Percentiles rank a stretch among this genome's conserved stretches.
Evolutionary conservation across 2,113 vertebrate genomes (phyloP).

Genomic region (Catagonus wagneri): DNA sequence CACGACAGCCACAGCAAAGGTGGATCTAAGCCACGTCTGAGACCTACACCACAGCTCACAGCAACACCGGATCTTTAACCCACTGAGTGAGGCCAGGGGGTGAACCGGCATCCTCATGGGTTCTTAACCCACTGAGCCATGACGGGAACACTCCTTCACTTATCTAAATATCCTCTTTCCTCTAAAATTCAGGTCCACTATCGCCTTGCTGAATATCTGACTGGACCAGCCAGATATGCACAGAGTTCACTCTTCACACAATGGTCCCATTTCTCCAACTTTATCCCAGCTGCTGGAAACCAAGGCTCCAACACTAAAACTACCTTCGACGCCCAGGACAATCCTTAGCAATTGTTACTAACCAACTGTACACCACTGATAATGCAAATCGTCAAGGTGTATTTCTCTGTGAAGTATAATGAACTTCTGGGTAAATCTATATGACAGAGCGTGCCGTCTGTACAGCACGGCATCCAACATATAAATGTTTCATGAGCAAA

Average conservation of each 20-base stretch:
- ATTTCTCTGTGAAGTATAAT: neutral
- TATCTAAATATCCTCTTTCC: neutral
- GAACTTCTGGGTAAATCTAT: neutral
- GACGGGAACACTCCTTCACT: neutral
- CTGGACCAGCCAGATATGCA: neutral
- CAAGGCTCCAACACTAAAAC: neutral
- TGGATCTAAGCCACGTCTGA: too few species aligned
- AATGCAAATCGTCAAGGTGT: neutral
- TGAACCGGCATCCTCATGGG: too few species aligned
- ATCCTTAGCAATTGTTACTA: neutral
- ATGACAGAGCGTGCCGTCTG: rapidly evolving
- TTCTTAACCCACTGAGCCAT: too few species aligned
- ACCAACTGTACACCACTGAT: neutral
- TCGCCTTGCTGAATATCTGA: neutral
- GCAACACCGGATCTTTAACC: too few species aligned
- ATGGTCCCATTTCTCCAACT: neutral
- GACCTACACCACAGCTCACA: too few species aligned
- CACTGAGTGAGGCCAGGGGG: too few species aligned
- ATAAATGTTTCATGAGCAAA: neutral
- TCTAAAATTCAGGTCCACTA: neutral
- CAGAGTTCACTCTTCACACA: neutral
- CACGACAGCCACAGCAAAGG: too few species aligned
- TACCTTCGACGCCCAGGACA: neutral
- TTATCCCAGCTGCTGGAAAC: neutral
- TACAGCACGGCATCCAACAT: neutral